Conservation (phyloP, 2,113 vertebrate species). For the Spilogale gracilis region DNA sequence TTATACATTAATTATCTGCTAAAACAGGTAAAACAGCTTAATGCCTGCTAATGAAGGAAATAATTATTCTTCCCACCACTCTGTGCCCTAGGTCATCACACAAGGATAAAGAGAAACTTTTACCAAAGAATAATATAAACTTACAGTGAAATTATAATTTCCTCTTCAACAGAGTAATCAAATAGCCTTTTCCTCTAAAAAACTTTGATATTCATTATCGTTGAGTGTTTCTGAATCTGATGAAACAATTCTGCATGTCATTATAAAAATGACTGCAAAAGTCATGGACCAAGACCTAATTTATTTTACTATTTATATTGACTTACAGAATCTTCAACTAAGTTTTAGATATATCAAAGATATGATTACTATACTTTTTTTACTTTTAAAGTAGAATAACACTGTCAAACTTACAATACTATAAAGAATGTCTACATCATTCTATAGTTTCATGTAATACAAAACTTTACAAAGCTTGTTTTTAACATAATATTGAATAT, state of each 20-base stretch:
- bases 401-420: background rate
- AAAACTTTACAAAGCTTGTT: background rate
- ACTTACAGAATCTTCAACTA: slow-evolving; percentile 6
- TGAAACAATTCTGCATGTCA: background rate
- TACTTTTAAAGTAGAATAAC: slow-evolving; percentile 4
- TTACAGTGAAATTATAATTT: slow-evolving; percentile 21
- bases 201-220: background rate
- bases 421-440: background rate
- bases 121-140: slow-evolving; percentile 12
- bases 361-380: background rate
- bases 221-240: background rate
- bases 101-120: slow-evolving; percentile 54
- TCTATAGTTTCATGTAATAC: slow-evolving; percentile 35
- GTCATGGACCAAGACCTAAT: background rate
- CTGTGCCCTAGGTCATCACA: background rate
- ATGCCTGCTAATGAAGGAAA: background rate
- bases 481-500: slow-evolving; percentile 41
- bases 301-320: background rate
- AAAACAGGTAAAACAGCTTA: background rate
- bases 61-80: background rate
- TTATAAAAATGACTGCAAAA: background rate
- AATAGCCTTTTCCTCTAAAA: slow-evolving; percentile 35
- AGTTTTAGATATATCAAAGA: slow-evolving; percentile 33
- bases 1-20: background rate
- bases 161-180: slow-evolving; percentile 17